Evolutionary conservation across 2,797 vertebrate genomes (phyloP), one percentile per base, ranked within the genome.

Genomic region (Myripristis jacobus): DNA sequence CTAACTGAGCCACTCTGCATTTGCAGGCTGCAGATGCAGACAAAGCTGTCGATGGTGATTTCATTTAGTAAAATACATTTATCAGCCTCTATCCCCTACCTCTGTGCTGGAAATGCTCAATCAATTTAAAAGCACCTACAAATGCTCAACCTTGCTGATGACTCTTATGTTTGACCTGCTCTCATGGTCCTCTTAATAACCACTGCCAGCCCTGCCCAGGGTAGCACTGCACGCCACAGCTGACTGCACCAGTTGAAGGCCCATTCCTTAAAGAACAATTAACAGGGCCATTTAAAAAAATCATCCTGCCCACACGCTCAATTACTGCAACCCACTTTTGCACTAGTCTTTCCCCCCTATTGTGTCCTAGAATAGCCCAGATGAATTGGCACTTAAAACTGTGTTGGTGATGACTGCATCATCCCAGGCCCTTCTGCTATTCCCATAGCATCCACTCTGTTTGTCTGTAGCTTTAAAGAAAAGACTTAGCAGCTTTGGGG

Each of bases 191-290:
- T 77, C 68, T 86, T 85, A 80, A 86, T 86, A 87, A 85, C 63
- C 77, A 61, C 84, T 73, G 73, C 75, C 83, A 81, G 79, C 62
- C 72, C 29, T 76, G 82, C 86, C 77, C 85, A 38, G 53, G 68
- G 81, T 72, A 77, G 73, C 82, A 79, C 76, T 78, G 79, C 78
- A 77, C 85, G 81, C 78, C 77, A 79, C 83, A 83, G 84, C 72
- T 59, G 70, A 87, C 80, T 82, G 86, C 78, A 79, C 76, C 82
- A 88, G 80, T 71, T 66, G 86, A 91, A 86, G 84, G 85, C 70
- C 84, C 81, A 54, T 87, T 93, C 92, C 90, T 94, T 92, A 92
- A 93, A 93, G 91, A 93, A 94, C 91, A 94, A 94, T 94, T 93
- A 93, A 89, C 92, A 85, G 83, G 83, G 78, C 85, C 87, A 91